Evolutionary conservation across 2,113 vertebrate genomes (phyloP), one percentile per base, ranked within the genome.

Genomic region (Procavia capensis): DNA sequence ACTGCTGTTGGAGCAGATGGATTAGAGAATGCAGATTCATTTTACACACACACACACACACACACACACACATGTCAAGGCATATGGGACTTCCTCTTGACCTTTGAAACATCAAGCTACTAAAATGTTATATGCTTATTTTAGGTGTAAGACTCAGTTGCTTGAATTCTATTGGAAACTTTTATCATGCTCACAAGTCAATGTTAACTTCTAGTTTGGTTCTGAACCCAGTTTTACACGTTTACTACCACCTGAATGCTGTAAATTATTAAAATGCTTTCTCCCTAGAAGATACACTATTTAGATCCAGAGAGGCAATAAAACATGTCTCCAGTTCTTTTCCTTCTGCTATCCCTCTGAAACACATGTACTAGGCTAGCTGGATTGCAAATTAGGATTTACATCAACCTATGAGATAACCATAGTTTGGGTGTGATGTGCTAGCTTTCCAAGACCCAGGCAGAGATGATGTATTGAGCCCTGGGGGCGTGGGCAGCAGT

Each of bases 201-300:
- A 22, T 90, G 68, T 79, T 91, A 76, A 88, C 24, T 92, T 85
- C 76, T 90, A 76, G 9, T 90, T 97, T 75, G 79, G 70, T 70
- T 90, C 5, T 27, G n/a, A 95, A 54, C 24, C 39, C 34, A 66
- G 3, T 83, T 92, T 92, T 57, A 29, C 0, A 6, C 88, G 27
- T 59, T 76, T 70, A 61, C 43, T 43, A 41, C 11, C 89, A 81
- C 27, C 13, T 47, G 50, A 81, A 47, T 72, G 19, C n/a, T 36
- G 31, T 80, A 61, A 83, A 41, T 41, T 43, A 66, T 24, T 41
- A 27, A 17, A 59, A 76, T 88, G 47, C 31, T 27, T 68, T 83
- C 24, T 76, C 29, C 50, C 22, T 39, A 2, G 36, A 81, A 76
- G 16, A 5, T 34, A 14, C 63, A 61, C 6, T 66, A 25, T 10